Conservation (phyloP, 2,797 vertebrate genomes). For the Falco naumanni region DNA sequence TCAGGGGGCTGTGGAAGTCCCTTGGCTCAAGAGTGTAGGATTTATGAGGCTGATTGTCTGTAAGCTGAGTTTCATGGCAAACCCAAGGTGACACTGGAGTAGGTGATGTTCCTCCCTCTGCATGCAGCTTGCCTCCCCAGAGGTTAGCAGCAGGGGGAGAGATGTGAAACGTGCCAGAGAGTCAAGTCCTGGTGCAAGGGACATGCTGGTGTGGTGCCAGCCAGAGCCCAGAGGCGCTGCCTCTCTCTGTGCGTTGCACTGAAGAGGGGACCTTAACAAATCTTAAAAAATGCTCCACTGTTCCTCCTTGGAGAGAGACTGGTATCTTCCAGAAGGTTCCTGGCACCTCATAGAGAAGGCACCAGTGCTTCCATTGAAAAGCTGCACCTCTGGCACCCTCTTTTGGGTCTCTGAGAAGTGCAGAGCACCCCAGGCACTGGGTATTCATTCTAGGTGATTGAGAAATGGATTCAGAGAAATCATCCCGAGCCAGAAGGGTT, state of each 20-base stretch:
- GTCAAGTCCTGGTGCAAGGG: background rate
- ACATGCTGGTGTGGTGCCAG: background rate
- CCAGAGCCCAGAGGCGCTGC: background rate
- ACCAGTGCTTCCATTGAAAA: background rate
- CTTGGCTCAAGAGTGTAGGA: background rate
- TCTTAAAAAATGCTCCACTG: background rate
- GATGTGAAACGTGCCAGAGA: background rate
- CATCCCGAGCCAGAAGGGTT: fast-evolving
- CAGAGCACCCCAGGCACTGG: background rate
- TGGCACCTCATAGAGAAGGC: background rate
- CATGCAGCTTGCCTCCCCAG: background rate
- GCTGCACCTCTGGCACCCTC: background rate
- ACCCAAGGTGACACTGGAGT: background rate
- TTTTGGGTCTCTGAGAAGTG: background rate
- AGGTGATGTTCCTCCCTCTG: background rate
- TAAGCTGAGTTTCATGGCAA: background rate
- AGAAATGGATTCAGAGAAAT: background rate
- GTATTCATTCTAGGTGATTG: fast-evolving
- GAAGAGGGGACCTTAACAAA: background rate
- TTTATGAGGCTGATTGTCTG: background rate
- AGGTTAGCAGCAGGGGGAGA: background rate
- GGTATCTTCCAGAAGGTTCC: background rate
- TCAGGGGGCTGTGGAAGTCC: background rate
- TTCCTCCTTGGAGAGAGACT: fast-evolving
- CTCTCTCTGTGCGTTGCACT: background rate